Conservation (phyloP, 2,113 vertebrate species). For the Percopsis transmontana region DNA sequence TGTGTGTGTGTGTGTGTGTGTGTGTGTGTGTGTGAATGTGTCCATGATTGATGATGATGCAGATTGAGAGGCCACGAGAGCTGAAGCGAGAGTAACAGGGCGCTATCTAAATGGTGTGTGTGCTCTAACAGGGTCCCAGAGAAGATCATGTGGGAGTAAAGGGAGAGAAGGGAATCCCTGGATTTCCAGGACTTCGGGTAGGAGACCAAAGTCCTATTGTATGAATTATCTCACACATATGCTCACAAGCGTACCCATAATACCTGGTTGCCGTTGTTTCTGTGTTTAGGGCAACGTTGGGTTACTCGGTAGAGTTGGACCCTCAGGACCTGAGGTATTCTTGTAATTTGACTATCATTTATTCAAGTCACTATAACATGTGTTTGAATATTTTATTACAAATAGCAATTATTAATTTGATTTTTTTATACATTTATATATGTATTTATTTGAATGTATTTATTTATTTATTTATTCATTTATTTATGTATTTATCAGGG, state of each 20-base stretch:
- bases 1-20: not conserved
- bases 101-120: not conserved
- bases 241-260: not conserved
- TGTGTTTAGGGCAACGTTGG: constrained; percentile 47
- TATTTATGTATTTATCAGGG: constrained; percentile 44
- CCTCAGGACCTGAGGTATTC: constrained; percentile 45
- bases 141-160: constrained; percentile 20
- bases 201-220: constrained; percentile 2
- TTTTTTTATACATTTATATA: not conserved
- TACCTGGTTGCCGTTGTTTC: not conserved
- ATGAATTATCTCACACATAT: not conserved
- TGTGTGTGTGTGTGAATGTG: not conserved
- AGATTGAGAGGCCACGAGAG: not conserved
- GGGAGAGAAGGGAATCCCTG: constrained; percentile 58
- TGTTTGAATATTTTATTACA: too few relatives aligned
- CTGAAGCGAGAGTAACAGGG: not conserved
- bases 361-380: not conserved
- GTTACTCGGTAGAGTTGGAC: constrained; percentile 40
- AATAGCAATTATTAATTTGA: too few relatives aligned
- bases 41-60: not conserved
- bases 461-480: not conserved
- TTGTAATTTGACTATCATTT: not conserved
- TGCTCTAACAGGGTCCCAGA: constrained; percentile 29
- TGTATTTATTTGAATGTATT: not conserved
- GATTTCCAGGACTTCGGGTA: constrained; percentile 54